A percentile compares a stretch with the other conserved stretches of the same genome.
Evolutionary conservation across 2,888 invertebrate species (phyloP).

Genomic region (Apamea monoglypha): DNA sequence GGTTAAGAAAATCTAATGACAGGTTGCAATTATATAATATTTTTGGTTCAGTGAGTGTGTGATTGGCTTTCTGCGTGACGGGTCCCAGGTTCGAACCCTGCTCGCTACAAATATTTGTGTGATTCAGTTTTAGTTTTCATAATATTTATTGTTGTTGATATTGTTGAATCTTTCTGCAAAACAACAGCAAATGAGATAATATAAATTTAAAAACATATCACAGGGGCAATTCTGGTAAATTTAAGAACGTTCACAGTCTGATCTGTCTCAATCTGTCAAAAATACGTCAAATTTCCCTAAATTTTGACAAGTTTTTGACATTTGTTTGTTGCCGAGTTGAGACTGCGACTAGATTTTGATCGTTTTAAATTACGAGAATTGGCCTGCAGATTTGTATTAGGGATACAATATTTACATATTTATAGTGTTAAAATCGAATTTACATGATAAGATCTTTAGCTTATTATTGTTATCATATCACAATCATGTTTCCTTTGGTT

Average conservation of each 20-base stretch:
- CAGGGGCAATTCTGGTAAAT: too few species aligned
- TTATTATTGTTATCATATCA: background rate
- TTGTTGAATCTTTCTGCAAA: background rate
- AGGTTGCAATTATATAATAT: background rate
- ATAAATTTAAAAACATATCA: background rate
- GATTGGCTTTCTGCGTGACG: background rate
- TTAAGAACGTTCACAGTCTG: too few species aligned
- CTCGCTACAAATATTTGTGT: background rate
- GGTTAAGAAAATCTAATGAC: constrained; percentile 31
- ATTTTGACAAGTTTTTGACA: too few species aligned
- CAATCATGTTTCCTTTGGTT: constrained; percentile 6
- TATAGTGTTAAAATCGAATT: background rate
- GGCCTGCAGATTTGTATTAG: background rate
- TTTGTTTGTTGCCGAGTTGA: too few species aligned
- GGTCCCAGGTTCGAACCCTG: constrained; percentile 19
- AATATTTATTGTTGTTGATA: background rate
- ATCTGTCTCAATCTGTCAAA: too few species aligned
- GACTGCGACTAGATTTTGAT: too few species aligned
- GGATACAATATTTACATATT: background rate
- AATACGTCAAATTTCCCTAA: too few species aligned
- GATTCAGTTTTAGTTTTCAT: background rate
- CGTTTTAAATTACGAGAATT: too few species aligned
- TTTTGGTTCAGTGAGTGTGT: background rate
- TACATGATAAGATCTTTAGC: constrained; percentile 10
- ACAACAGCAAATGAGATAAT: background rate